Conservation (phyloP, 2,113 vertebrate species). For the Leptobrachium ailaonicum region DNA sequence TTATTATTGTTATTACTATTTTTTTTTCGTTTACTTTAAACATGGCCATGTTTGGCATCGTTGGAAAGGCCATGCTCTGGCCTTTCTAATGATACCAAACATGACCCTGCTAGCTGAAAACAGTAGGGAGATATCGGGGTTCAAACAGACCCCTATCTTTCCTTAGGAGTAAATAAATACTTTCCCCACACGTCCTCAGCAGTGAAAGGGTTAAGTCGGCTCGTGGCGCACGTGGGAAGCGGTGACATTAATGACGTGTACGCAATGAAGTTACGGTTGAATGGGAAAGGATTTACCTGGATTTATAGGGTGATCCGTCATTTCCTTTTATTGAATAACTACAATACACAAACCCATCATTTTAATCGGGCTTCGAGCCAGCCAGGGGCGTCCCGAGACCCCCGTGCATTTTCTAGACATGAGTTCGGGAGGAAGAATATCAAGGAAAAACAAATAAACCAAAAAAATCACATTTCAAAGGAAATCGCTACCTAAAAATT, state of each 20-base stretch:
- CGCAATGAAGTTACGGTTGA: background rate
- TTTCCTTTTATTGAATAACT: conserved; percentile 7
- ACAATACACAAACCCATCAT: background rate
- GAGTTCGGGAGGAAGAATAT: background rate
- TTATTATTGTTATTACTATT: too few relatives aligned
- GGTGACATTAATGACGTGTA: background rate
- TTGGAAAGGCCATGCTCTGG: too few relatives aligned
- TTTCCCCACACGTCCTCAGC: too few relatives aligned
- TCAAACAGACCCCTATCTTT: too few relatives aligned
- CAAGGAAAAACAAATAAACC: background rate
- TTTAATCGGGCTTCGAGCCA: background rate
- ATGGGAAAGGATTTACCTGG: background rate
- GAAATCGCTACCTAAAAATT: background rate
- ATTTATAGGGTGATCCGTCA: conserved; percentile 9
- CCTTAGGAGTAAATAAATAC: too few relatives aligned
- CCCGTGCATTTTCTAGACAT: background rate
- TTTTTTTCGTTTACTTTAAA: too few relatives aligned
- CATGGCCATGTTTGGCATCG: too few relatives aligned
- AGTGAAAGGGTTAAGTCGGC: too few relatives aligned
- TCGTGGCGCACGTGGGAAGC: background rate
- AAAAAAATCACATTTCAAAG: too few relatives aligned
- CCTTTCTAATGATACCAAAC: too few relatives aligned
- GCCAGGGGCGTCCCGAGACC: background rate
- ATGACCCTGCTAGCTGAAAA: too few relatives aligned
- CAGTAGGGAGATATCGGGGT: too few relatives aligned